Evolutionary conservation across 2,888 invertebrate genomes (phyloP).

Genomic region (Acutogordius australiensis): DNA sequence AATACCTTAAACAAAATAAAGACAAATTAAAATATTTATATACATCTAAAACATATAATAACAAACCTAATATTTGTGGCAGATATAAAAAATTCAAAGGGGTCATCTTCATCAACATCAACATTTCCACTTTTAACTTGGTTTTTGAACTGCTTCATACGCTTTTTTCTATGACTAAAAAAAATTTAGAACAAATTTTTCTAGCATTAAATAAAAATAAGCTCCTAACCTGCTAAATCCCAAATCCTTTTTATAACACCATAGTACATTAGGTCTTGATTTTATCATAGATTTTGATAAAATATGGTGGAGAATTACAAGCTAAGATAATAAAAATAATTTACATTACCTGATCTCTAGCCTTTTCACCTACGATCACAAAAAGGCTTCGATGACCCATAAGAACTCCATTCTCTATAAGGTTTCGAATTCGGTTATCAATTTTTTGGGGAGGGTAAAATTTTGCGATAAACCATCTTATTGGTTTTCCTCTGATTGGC

Average conservation of each 20-base stretch:
- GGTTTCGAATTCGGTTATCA: conserved; percentile 66
- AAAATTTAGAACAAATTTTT: conserved; percentile 12
- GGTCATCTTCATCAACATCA: conserved; percentile 66
- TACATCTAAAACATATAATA: no score
- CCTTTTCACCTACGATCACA: conserved; percentile 74
- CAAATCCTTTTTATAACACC: conserved; percentile 92
- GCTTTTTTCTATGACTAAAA: conserved; percentile 55
- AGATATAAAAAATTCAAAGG: conserved; percentile 76
- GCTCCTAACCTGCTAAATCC: conserved; percentile 43
- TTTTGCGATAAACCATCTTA: no score
- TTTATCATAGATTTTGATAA: conserved; percentile 69
- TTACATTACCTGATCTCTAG: conserved; percentile 49
- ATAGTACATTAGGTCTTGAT: conserved; percentile 64
- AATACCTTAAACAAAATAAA: no score
- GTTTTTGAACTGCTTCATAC: conserved; percentile 47
- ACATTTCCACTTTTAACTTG: conserved; percentile 61
- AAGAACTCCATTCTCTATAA: conserved; percentile 86
- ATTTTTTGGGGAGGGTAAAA: no score
- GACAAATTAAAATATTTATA: no score
- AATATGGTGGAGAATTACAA: conserved; percentile 86
- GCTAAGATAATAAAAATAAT: conserved; percentile 29
- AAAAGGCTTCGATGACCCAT: conserved; percentile 68
- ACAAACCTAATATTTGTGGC: conserved; percentile 83
- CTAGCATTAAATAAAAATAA: conserved; percentile 11
- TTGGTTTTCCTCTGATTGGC: no score